Evolutionary conservation across 2,797 vertebrate species (phyloP).

Genomic region (Lagorchestes hirsutus): DNA sequence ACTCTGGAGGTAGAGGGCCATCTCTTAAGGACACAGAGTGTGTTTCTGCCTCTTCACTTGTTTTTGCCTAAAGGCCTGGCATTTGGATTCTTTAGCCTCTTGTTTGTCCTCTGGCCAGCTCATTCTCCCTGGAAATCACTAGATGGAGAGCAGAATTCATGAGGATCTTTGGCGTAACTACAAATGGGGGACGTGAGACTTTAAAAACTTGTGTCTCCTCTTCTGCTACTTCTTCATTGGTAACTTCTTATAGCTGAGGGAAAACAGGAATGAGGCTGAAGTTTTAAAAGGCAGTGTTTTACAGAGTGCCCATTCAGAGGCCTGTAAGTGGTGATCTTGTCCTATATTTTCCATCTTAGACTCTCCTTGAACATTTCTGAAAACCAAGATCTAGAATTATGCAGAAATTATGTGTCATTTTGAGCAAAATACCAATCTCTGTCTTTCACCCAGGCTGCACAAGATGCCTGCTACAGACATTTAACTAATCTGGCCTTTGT

Average conservation of each 20-base stretch:
- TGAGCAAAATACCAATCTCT: neutral
- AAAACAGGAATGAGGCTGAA: neutral
- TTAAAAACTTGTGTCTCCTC: neutral
- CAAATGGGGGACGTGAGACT: neutral
- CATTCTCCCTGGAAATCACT: neutral
- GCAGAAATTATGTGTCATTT: neutral
- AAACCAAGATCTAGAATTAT: neutral
- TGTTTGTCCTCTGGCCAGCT: neutral
- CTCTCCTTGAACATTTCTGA: neutral
- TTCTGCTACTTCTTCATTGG: neutral
- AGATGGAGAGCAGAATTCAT: neutral
- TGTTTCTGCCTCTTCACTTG: neutral
- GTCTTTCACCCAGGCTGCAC: neutral
- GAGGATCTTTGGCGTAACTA: neutral
- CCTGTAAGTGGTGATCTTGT: neutral
- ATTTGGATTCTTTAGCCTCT: neutral
- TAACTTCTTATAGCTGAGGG: neutral
- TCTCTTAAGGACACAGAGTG: neutral
- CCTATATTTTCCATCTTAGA: neutral
- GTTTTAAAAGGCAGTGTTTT: neutral
- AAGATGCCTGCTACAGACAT: neutral
- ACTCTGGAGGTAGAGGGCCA: neutral
- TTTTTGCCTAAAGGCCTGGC: neutral
- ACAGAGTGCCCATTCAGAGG: neutral
- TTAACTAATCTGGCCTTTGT: neutral